Evolutionary conservation across 1,140 invertebrate genomes (phyloP), one percentile per base, ranked within the genome.

Genomic region (Platyscapa corneri): DNA sequence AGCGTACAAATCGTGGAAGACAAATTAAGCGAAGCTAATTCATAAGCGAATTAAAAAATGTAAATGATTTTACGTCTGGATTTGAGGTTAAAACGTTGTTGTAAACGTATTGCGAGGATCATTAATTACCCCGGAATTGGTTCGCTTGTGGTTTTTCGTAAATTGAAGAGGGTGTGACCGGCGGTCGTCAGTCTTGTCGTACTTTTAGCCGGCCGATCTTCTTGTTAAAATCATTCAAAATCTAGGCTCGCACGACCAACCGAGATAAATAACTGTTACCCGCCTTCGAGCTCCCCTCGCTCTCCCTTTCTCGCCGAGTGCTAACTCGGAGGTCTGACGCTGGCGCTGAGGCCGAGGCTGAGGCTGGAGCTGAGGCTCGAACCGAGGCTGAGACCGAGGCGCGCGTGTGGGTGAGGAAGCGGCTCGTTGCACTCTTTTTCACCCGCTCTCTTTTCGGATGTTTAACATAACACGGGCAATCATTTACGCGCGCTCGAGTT

Each of bases 401-500:
- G 32, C 37, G 84, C 39, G 79, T 65, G 76, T 80, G 84, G 84
- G 78, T 80, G 77, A 79, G 37, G 37, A 87, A 88, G 89, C 89
- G 88, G 88, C 91, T 92, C 91, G 84, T 89, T 86, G 65, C 87
- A 85, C 89, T 89, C 86, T 88, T 88, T 89, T 89, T 82, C 75
- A 27, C 3, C 86, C 84, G 87, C 87, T 88, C 88, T 86, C 87
- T 88, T 89, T 89, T 86, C 84, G 89, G 90, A 93, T 93, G 91
- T 93, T 93, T 93, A 93, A 93, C 92, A 93, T 93, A 93, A 93
- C 91, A 91, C 90, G 91, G 88, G 91, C 92, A 92, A 93, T 93
- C 91, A 93, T 93, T 93, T 93, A 93, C 92, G 89, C 90, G 90
- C 87, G 60, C 14, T 8, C 53, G 53, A 34, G 34, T 27, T 46